Evolutionary conservation across 2,888 invertebrate species (phyloP).

Genomic region (Lochmaea capreae): DNA sequence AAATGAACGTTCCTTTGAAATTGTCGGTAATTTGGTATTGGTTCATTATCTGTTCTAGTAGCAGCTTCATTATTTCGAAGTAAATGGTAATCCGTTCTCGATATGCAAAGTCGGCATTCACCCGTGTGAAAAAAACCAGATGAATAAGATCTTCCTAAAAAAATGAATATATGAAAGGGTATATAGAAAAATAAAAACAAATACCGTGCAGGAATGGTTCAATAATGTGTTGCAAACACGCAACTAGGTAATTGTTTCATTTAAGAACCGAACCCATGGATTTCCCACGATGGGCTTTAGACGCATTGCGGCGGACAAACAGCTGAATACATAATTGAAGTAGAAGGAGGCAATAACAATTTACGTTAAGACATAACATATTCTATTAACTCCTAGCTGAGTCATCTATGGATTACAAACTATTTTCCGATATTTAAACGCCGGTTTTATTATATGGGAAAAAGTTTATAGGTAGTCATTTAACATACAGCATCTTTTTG

Average conservation of each 20-base stretch:
- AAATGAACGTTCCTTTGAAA: not conserved
- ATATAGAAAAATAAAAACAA: constrained; percentile 64
- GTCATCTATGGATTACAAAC: constrained; percentile 19
- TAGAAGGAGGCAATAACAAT: constrained; percentile 51
- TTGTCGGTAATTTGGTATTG: not conserved
- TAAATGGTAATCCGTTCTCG: not conserved
- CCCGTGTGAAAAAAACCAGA: constrained; percentile 55
- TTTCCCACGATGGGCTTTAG: constrained; percentile 64
- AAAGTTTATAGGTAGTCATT: not conserved
- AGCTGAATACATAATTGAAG: constrained; percentile 60
- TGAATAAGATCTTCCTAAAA: constrained; percentile 38
- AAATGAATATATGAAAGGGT: constrained; percentile 50
- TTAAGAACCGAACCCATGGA: constrained; percentile 61
- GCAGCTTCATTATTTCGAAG: constrained; percentile 6
- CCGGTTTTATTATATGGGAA: not conserved
- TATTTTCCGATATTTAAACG: constrained; percentile 22
- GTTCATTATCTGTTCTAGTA: not conserved
- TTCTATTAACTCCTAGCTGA: constrained; percentile 42
- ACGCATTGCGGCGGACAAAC: constrained; percentile 57
- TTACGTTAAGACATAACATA: constrained; percentile 51
- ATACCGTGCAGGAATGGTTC: constrained; percentile 63
- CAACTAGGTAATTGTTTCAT: constrained; percentile 67
- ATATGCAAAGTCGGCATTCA: constrained; percentile 9
- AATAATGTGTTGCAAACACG: constrained; percentile 67
- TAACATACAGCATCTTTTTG: not conserved